Base-by-base conservation (phyloP, 2,888 invertebrate genomes). In the Xestia c-nigrum region DNA sequence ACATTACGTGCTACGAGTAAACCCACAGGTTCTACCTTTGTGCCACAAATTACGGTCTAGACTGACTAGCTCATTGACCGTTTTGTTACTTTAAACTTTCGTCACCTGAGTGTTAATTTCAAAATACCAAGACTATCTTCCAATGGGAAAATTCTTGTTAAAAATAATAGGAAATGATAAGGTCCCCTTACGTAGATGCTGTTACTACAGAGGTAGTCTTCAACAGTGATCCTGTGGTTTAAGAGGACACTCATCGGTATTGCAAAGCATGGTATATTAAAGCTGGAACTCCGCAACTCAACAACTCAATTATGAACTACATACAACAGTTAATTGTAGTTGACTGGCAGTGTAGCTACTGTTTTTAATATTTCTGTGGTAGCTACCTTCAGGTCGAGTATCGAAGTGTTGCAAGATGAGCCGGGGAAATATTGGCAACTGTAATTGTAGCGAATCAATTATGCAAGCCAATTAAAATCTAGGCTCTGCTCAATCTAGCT, bases 391-490 rank as follows among this genome's bases (percentile, higher is more conserved):
- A 6, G 16, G 70, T 5, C 9, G 24, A 14, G 57, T 24, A 14
- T 14, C 24, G 21, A 40, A 21, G 63, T 38, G 21, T 40, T n/a
- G 12, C 40, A 40, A 14, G 57, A 24, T 14, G 14, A 4, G 24
- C 21, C 5, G 14, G 19, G 19, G 19, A 43, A 43, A 1, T 12
- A 12, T 38, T 38, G n/a, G 14, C 16, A 47, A 47, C 3, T 7
- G 3, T 9, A 5, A 6, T 72, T 12, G 12, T 10, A 31, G 31
- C n/a, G 10, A 38, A 61, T 75, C 19, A 21, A 21, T 75, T 47
- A 75, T 21, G 6, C 21, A 75, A 21, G 16, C 21, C 6, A 80
- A 63, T 61, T 31, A 24, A 52, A 46, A 24, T 61, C 6, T 80
- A 24, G 16, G 7, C 24, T 24, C 43, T n/a, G 55, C 24, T 52